Evolutionary conservation across 1,140 invertebrate genomes (phyloP).

Genomic region (Grapholita molesta): DNA sequence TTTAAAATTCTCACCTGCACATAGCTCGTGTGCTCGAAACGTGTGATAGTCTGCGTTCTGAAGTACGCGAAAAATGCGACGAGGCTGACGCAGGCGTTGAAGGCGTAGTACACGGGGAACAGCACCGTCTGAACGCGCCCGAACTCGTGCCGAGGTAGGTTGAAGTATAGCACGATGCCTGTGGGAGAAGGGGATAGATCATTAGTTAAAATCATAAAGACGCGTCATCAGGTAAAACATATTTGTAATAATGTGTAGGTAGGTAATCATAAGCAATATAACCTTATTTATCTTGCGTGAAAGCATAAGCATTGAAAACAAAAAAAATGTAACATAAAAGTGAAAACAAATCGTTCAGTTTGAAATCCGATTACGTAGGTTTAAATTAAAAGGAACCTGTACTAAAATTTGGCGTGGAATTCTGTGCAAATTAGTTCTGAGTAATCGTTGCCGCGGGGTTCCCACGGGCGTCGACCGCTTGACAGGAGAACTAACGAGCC

Average conservation of each 20-base stretch:
- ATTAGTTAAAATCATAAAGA: too few species aligned
- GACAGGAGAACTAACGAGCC: neutral
- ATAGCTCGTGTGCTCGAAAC: conserved; percentile 60
- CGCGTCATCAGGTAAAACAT: too few species aligned
- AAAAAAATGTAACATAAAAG: too few species aligned
- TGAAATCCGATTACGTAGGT: neutral
- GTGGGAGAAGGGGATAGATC: conserved; percentile 37
- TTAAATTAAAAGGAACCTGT: neutral
- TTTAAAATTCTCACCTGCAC: conserved; percentile 56
- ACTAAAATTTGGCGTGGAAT: neutral
- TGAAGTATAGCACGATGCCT: conserved; percentile 91
- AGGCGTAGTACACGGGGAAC: conserved; percentile 91
- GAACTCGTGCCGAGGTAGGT: conserved; percentile 88
- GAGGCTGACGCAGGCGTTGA: conserved; percentile 86
- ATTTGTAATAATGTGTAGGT: too few species aligned
- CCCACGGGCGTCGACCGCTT: neutral
- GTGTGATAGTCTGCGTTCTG: conserved; percentile 60
- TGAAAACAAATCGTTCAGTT: too few species aligned
- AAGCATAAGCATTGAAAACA: too few species aligned
- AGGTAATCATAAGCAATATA: too few species aligned
- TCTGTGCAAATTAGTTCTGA: neutral
- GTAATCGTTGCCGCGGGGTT: neutral
- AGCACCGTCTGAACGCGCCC: conserved; percentile 89
- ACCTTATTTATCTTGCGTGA: too few species aligned
- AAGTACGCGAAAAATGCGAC: conserved; percentile 83